Percentiles rank a stretch among this genome's conserved stretches.
Conservation (phyloP, 1,140 invertebrate species). For the Drosophila orena region DNA sequence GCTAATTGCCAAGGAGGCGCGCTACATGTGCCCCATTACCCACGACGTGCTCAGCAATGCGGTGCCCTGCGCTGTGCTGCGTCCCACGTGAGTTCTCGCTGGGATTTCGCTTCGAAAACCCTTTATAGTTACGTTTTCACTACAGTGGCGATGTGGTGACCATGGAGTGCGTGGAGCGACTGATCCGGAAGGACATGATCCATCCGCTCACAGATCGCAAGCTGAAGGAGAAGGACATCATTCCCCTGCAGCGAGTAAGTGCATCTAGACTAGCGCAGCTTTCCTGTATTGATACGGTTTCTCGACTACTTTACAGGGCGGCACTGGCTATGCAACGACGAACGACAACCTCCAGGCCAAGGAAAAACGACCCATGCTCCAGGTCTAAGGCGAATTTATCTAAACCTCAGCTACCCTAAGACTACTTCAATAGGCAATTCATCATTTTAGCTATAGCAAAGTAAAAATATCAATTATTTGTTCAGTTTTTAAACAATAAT, state of each 20-base stretch:
- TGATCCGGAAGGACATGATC: conserved; percentile 98
- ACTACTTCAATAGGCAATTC: not conserved
- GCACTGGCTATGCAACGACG: conserved; percentile 96
- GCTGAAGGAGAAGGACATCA: conserved; percentile 97
- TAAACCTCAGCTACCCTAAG: not conserved
- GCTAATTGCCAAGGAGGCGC: conserved; percentile 92
- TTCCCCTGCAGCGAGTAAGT: conserved; percentile 93
- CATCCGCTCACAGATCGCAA: conserved; percentile 96
- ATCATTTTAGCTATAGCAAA: not conserved
- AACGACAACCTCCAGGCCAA: conserved; percentile 94
- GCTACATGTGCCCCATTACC: conserved; percentile 99
- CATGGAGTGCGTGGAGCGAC: conserved; percentile 97
- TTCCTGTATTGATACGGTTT: not conserved
- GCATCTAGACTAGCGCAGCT: not conserved
- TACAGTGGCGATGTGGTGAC: conserved; percentile 95
- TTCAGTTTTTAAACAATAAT: not conserved
- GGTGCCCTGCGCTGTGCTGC: conserved; percentile 95
- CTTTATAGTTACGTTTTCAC: too few species aligned
- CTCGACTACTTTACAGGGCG: conserved; percentile 88
- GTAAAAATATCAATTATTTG: not conserved
- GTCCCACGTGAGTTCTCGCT: conserved; percentile 90
- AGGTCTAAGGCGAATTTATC: conserved; percentile 86
- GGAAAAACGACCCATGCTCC: conserved; percentile 94
- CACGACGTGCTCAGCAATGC: conserved; percentile 98
- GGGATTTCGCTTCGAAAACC: not conserved